phyloP scores from a whole-genome alignment of 37 sponge, comb jelly and placozoan species.

The Amphimedon queenslandica region DNA sequence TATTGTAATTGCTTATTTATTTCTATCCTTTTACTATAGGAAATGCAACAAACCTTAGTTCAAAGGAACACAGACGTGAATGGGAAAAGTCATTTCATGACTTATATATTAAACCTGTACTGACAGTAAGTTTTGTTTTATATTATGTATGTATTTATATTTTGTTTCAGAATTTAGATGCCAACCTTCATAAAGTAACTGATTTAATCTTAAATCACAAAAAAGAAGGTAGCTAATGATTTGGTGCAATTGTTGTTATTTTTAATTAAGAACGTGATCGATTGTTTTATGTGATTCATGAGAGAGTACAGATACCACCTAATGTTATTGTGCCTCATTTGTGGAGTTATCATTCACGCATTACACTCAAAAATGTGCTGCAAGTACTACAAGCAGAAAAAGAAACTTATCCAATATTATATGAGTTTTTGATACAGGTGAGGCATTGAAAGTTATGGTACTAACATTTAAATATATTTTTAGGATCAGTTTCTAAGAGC shows the following conservation, averaged over 20 bases:
- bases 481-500: constrained; percentile 59
- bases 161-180: background rate
- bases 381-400: constrained; percentile 11
- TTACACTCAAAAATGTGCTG: constrained; percentile 21
- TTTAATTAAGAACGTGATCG: constrained; percentile 8
- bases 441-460: background rate
- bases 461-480: background rate
- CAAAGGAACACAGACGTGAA: background rate
- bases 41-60: background rate
- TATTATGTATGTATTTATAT: background rate
- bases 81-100: constrained; percentile 9
- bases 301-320: background rate
- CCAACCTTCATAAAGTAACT: background rate
- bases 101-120: background rate
- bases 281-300: constrained; percentile 18
- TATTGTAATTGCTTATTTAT: background rate
- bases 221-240: background rate
- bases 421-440: constrained; percentile 23
- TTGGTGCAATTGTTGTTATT: background rate
- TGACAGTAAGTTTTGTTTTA: background rate
- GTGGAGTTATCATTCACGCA: constrained; percentile 22
- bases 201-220: constrained; percentile 11
- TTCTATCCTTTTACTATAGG: background rate
- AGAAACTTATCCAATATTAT: constrained; percentile 13
- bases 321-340: background rate